Evolutionary conservation across 2,113 vertebrate genomes (phyloP), one percentile per base, ranked within the genome.

Genomic region (Elephantulus edwardii): DNA sequence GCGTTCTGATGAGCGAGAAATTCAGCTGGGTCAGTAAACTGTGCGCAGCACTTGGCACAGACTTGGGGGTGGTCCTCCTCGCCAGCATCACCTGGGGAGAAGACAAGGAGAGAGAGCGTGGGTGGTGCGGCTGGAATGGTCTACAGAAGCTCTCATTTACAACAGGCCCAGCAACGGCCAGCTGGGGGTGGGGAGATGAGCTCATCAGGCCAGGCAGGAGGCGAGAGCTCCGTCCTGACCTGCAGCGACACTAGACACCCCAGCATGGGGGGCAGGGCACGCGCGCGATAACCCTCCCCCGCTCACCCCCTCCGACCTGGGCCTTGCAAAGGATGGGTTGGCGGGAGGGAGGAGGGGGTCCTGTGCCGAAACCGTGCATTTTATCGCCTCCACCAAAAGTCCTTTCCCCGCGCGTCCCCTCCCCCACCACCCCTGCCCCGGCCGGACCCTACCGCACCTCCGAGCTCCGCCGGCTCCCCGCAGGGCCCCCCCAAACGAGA

Each of bases 41-140:
- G 96, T 42, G 95, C 95, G 74, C 96, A 97, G 92, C 97, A 97
- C 74, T 96, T 96, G 81, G 95, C 90, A 90, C 97, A 97, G 93
- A 97, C 96, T 78, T 96, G 95, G 70, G 95, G 94, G 85, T 93
- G 93, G 26, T 97, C 97, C 50, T 97, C 97, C 88, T 96, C 97
- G 48, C 90, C 95, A 64, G 96, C 96, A 95, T 97, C 97, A 90
- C 97, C 97, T 97, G 86, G 75, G 83, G 86, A 87, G 62, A 92
- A 86, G 90, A 94, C 83, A 95, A 92, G 88, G 83, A 83, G 56
- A 68, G 38, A 89, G 68, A 86, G 86, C 35, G 50, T 88, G 94
- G 84, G 89, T 95, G 86, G 80, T 46, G 88, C 38, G 42, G 85
- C 33, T 28, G 78, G 48, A 83, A 17, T 35, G 68, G 68, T 35